Base-by-base conservation (phyloP, 1,140 invertebrate genomes). In the Archegozetes longisetosus region DNA sequence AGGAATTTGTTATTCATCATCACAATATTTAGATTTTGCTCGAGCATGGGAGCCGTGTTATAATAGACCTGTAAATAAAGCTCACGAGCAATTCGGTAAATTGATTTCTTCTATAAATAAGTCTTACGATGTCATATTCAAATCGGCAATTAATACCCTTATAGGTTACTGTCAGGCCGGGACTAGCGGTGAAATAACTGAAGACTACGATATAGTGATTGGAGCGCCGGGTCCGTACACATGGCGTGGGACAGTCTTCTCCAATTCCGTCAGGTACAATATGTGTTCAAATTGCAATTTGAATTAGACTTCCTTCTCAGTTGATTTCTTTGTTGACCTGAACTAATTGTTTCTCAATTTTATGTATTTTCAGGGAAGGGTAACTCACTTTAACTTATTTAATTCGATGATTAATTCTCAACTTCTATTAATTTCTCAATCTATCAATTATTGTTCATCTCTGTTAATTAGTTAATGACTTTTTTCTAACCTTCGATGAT, bases 131-230 rank as follows among this genome's bases (percentile, higher is more conserved):
- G n/a, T 29, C n/a, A 2, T 58, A 49, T 51, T 50, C 24, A 2
- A 51, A 27, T 32, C 50, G 3, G 24, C 22, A 55, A 55, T 9
- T 40, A 17, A 40, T 17, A 40, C 17, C 56, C 53, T n/a, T n/a
- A 46, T 58, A 71, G 88, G 87, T 1, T 88, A 84, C 68, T 96
- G 92, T 74, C 91, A 95, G 67, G 87, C 85, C 47, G 91, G 92
- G 9, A 91, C 86, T 0, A 91, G 87, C 68, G 84, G 83, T 61
- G 64, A 62, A 20, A 63, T 73, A 28, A 66, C 67, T 40, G 62
- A 67, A 25, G 86, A 90, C 65, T 83, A 88, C 68, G 84, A 82
- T 20, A 80, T 85, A 23, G 71, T 93, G 0, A 77, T 93, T 61
- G 89, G 90, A 9, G 80, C 86, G 17, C 89, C 90, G 1, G 88